A percentile compares a stretch with the other conserved stretches of the same genome.
Evolutionary conservation across 2,113 vertebrate species (phyloP).

Genomic region (Diglossa brunneiventris): DNA sequence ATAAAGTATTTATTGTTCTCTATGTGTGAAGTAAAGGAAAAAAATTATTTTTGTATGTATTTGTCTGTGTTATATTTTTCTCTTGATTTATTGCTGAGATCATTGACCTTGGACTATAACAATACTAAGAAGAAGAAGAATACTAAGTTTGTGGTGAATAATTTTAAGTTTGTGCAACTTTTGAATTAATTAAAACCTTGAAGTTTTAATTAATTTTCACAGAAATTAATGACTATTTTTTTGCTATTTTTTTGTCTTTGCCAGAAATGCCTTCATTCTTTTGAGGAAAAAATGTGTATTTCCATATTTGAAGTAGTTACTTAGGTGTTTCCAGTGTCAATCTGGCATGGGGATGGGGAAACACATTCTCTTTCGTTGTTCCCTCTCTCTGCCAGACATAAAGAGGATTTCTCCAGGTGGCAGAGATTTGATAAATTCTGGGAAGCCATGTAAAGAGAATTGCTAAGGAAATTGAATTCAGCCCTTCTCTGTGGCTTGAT

Average conservation of each 20-base stretch:
- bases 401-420: background rate
- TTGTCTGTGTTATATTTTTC: background rate
- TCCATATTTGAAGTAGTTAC: background rate
- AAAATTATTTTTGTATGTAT: background rate
- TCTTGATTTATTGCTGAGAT: background rate
- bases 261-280: background rate
- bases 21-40: background rate
- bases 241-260: background rate
- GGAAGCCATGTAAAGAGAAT: background rate
- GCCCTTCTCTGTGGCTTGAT: background rate
- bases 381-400: background rate
- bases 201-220: conserved; percentile 4
- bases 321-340: background rate
- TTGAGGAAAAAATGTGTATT: background rate
- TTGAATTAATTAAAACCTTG: background rate
- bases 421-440: background rate
- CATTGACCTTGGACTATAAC: background rate
- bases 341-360: background rate
- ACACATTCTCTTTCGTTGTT: background rate
- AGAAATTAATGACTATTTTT: background rate
- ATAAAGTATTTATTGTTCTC: background rate
- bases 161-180: background rate
- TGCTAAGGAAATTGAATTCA: conserved; percentile 15
- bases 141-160: background rate
- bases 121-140: background rate